These are phyloP conservation scores for Papilio helenus DNA, from an alignment of 1,140 invertebrate species.

Conservation along the genomic window DNA sequence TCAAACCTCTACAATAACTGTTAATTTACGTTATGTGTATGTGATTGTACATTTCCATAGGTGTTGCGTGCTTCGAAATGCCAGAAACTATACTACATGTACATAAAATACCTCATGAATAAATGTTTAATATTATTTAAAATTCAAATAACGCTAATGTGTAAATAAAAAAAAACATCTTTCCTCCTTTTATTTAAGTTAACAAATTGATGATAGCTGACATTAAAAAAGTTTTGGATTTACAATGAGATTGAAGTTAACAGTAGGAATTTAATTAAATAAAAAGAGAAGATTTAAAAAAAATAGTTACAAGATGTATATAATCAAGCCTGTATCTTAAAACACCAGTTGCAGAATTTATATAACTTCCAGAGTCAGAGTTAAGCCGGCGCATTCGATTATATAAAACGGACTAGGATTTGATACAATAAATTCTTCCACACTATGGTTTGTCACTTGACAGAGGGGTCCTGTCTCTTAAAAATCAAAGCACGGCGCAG, in stretches of 20 bases:
- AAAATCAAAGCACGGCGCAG: not conserved
- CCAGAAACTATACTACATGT: not conserved
- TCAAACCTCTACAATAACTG: no score
- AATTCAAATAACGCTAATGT: not conserved
- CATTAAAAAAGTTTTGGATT: no score
- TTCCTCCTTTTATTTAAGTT: not conserved
- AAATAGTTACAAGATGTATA: no score
- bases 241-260: no score
- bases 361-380: not conserved
- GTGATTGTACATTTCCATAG: not conserved
- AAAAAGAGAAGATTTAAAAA: no score
- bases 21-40: not conserved
- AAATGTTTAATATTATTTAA: not conserved
- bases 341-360: not conserved
- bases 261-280: no score
- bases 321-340: not conserved
- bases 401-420: no score
- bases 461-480: no score
- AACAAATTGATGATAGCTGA: no score
- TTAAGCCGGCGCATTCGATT: no score
- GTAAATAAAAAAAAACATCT: not conserved
- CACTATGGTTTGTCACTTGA: no score
- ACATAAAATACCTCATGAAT: slow-evolving; percentile 3
- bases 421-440: no score
- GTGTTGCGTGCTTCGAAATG: not conserved